Evolutionary conservation across 2,113 vertebrate genomes (phyloP).

Genomic region (Scartelaos histophorus): DNA sequence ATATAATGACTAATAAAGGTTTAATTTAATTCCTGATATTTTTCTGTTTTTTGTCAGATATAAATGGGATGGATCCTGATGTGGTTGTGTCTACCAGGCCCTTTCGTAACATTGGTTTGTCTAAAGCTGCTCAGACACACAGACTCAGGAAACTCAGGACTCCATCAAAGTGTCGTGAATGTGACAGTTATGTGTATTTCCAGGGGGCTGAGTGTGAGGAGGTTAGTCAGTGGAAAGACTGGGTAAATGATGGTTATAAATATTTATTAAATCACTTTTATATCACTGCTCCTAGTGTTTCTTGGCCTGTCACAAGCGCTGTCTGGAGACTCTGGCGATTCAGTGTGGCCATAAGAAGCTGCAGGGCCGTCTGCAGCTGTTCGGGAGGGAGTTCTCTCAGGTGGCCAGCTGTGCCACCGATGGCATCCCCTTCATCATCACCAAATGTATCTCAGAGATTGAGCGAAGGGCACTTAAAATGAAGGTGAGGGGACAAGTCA

Average conservation of each 20-base stretch:
- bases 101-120: slow-evolving; percentile 88
- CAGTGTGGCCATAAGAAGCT: slow-evolving; percentile 97
- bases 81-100: slow-evolving; percentile 80
- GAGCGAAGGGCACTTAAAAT: slow-evolving; percentile 88
- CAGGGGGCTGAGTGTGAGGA: slow-evolving; percentile 97
- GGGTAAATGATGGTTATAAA: background rate
- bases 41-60: slow-evolving; percentile 67
- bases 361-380: slow-evolving; percentile 92
- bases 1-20: no score
- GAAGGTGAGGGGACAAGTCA: slow-evolving; percentile 79
- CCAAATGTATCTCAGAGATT: slow-evolving; percentile 89
- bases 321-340: slow-evolving; percentile 93
- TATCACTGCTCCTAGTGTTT: slow-evolving; percentile 79
- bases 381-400: slow-evolving; percentile 85
- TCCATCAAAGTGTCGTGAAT: slow-evolving; percentile 92
- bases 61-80: slow-evolving; percentile 83
- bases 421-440: slow-evolving; percentile 89
- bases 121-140: slow-evolving; percentile 92
- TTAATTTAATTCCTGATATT: background rate
- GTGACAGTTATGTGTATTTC: slow-evolving; percentile 98
- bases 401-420: slow-evolving; percentile 76
- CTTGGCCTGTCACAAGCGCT: slow-evolving; percentile 95
- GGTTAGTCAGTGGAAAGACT: slow-evolving; percentile 67
- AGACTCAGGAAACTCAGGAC: slow-evolving; percentile 89
- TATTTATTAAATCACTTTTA: background rate